Conservation (phyloP, 2,113 vertebrate species). For the Salvelinus sp. region DNA sequence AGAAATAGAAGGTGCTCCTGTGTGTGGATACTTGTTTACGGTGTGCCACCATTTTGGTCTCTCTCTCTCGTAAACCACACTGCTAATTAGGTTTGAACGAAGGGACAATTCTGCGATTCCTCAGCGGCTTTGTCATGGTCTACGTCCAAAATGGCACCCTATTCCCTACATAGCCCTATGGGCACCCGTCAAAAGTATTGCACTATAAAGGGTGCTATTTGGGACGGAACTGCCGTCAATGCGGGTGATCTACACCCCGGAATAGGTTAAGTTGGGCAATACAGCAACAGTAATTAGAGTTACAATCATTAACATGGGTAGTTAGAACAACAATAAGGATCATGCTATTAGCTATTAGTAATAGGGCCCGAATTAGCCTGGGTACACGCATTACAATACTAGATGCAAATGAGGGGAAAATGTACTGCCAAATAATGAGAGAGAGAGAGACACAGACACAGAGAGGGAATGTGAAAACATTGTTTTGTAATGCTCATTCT, state of each 20-base stretch:
- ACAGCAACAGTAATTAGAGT: slow-evolving; percentile 70
- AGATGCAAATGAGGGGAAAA: slow-evolving; percentile 46
- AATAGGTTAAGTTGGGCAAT: slow-evolving; percentile 89
- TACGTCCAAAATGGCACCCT: not conserved
- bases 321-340: slow-evolving; percentile 60
- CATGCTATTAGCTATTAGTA: slow-evolving; percentile 59
- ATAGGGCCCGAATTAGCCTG: slow-evolving; percentile 40
- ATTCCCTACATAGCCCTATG: too few species aligned
- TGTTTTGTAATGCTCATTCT: slow-evolving; percentile 35
- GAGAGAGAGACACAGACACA: not conserved
- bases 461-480: slow-evolving; percentile 7
- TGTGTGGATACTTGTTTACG: slow-evolving; percentile 69
- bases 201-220: too few species aligned
- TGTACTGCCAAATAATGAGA: slow-evolving; percentile 18
- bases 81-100: slow-evolving; percentile 92
- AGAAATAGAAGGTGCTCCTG: slow-evolving; percentile 64
- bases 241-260: slow-evolving; percentile 83
- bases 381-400: slow-evolving; percentile 33
- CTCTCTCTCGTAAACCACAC: slow-evolving; percentile 77
- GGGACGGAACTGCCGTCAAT: slow-evolving; percentile 71
- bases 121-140: slow-evolving; percentile 79
- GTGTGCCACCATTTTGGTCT: slow-evolving; percentile 61
- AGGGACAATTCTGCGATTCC: slow-evolving; percentile 85
- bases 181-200: too few species aligned
- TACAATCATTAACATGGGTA: slow-evolving; percentile 62